Evolutionary conservation across 2,888 invertebrate genomes (phyloP).

Genomic region (Drosophila nr. perissopoda): DNA sequence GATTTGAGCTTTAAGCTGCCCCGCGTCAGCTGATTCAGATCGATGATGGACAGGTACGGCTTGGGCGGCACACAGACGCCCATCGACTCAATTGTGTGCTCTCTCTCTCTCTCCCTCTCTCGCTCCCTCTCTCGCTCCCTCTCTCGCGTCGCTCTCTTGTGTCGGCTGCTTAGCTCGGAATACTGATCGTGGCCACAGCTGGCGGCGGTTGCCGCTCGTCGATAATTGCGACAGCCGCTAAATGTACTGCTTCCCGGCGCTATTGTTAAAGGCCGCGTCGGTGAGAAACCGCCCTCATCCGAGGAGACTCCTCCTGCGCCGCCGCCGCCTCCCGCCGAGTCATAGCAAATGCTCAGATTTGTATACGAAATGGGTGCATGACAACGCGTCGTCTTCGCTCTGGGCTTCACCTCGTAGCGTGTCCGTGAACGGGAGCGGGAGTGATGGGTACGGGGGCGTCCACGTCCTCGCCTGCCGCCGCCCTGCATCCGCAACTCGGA

Average conservation of each 20-base stretch:
- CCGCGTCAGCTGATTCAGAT: conserved; percentile 89
- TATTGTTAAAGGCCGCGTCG: conserved; percentile 74
- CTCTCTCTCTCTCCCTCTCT: conserved; percentile 16
- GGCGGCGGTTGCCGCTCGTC: conserved; percentile 63
- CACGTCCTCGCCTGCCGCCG: conserved; percentile 66
- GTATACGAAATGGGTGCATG: conserved; percentile 86
- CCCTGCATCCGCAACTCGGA: conserved; percentile 84
- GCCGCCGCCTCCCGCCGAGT: conserved; percentile 82
- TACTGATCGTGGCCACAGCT: conserved; percentile 81
- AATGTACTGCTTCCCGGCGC: conserved; percentile 81
- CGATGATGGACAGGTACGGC: conserved; percentile 90
- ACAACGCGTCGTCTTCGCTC: conserved; percentile 85
- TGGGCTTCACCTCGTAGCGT: conserved; percentile 84
- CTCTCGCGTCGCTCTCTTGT: conserved; percentile 33
- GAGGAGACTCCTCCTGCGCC: conserved; percentile 85
- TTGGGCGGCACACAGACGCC: conserved; percentile 85
- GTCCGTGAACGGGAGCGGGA: conserved; percentile 83
- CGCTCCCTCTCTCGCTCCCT: conserved; percentile 10
- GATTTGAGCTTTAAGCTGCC: conserved; percentile 86
- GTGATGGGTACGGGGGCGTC: conserved; percentile 83
- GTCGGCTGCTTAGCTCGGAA: conserved; percentile 64
- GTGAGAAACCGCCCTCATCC: conserved; percentile 84
- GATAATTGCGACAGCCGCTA: conserved; percentile 79
- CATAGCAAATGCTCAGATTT: conserved; percentile 86
- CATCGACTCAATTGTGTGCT: conserved; percentile 53